Evolutionary conservation across 2,888 invertebrate species (phyloP), one percentile per base, ranked within the genome.

Genomic region (Adineta ricciae): DNA sequence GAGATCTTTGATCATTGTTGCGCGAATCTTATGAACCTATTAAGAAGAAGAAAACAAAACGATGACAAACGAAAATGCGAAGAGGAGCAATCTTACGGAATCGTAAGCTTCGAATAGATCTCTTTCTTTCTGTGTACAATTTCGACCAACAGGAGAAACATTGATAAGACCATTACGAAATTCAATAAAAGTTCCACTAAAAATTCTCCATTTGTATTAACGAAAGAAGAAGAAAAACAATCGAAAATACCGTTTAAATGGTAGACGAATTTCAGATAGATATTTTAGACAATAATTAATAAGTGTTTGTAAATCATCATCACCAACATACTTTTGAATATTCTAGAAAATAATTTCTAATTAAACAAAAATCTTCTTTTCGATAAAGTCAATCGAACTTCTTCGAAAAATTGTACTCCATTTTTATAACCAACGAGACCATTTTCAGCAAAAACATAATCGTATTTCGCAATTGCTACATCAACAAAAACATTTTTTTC

Each of bases 121-220:
- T 83, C 99, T 92, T 90, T 98, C 97, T 56, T 92, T 92, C 88
- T 94, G 94, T 2, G 93, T 93, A 90, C 97, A 98, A 86, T 95
- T 96, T 24, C 99, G 92, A 0, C 99, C 99, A 72, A 97, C 94
- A 0, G 99, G 99, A 87, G 95, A 95, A 27, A 99, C 92, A 89
- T 99, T 99, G 87, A 99, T 92, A 94, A 99, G 94, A n/a, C 98
- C 96, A 56, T 94, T 93, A 21, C 99, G 93, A 89, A 97, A 98
- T 91, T 99, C 99, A 36, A 99, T 92, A 90, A 99, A 99, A 86
- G 95, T 98, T 0, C 99, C 99, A 87, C 97, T 93, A 87, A 24
- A 88, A 88, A 64, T n/a, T n/a, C n/a, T n/a, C n/a, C n/a, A n/a
- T n/a, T n/a, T n/a, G n/a, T n/a, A n/a, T n/a, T n/a, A n/a, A n/a